phyloP scores from a whole-genome alignment of 2,797 vertebrate genomes.

The Orientallactaga sibirica region DNA sequence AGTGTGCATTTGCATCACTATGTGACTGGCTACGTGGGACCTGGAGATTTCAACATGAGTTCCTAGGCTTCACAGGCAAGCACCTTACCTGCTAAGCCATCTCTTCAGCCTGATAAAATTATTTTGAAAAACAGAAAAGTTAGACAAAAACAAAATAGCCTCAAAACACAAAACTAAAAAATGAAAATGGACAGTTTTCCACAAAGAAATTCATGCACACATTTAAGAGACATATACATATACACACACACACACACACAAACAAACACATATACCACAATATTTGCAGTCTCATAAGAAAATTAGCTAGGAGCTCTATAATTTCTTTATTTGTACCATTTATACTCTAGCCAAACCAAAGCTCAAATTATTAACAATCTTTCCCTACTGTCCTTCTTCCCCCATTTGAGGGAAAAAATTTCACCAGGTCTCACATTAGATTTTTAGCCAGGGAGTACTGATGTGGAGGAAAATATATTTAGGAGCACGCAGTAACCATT shows the following conservation, averaged over 20 bases:
- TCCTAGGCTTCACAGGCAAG: too few relatives aligned
- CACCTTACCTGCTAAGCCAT: too few relatives aligned
- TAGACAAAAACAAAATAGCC: neutral
- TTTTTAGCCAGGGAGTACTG: neutral
- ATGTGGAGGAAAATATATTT: slow-evolving; percentile 1
- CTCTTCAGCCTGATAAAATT: too few relatives aligned
- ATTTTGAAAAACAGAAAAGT: neutral
- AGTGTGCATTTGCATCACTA: too few relatives aligned
- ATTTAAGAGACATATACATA: too few relatives aligned
- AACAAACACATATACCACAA: neutral
- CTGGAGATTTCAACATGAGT: too few relatives aligned
- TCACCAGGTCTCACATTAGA: neutral
- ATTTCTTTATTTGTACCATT: neutral
- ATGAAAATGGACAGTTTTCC: neutral
- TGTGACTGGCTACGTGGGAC: too few relatives aligned
- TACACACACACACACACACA: neutral
- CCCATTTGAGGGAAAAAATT: neutral
- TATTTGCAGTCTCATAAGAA: neutral
- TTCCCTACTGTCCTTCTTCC: neutral
- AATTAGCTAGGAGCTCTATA: neutral
- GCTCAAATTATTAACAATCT: neutral
- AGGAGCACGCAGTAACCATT: neutral
- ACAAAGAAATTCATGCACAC: neutral
- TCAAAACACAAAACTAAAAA: neutral
- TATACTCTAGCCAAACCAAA: slow-evolving; percentile 24